Base-by-base conservation (phyloP, 2,113 vertebrate species). In the Anolis sagrei region DNA sequence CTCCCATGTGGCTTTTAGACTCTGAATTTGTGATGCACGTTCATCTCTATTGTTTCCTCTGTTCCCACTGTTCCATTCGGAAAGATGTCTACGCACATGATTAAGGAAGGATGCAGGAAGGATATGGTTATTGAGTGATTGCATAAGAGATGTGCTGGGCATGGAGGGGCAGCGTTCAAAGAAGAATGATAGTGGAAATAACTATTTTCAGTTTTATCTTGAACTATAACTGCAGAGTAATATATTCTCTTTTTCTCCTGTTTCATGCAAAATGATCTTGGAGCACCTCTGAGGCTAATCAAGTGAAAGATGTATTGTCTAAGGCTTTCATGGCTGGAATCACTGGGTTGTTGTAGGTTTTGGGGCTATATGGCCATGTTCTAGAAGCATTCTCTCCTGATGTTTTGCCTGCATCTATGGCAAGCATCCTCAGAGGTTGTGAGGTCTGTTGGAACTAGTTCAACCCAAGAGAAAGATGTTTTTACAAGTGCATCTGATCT, bases 41-140 rank as follows among this genome's bases (percentile, higher is more conserved):
- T 91, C 74, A 79, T 82, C 91, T 93, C 91, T 93, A 91, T 89
- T 92, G 25, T 84, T 94, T 89, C 90, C 90, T 94, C 85, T 89
- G 91, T 95, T 95, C 90, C 94, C 83, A 90, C 77, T 88, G 76
- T 85, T 90, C 74, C 80, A 93, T 92, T 93, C 93, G 90, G 87
- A 89, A 87, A 84, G 90, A 87, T 34, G 84, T 86, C 82, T 90
- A 89, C 39, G 75, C 91, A 90, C 86, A 78, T 3, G 39, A 93
- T 84, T 86, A 91, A 94, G 92, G 91, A 93, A 93, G 93, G 90
- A 89, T 89, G 81, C 82, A 91, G 90, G 93, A 91, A 93, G 92
- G 89, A 87, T 92, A 87, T 91, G 92, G 86, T 90, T 92, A 91
- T 90, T 77, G 81, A 92, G 90, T 86, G 84, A 77, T 86, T 91